A percentile compares a stretch with the other conserved stretches of the same genome.
Evolutionary conservation across 2,888 invertebrate species (phyloP).

Genomic region (Loripinus fragilis): DNA sequence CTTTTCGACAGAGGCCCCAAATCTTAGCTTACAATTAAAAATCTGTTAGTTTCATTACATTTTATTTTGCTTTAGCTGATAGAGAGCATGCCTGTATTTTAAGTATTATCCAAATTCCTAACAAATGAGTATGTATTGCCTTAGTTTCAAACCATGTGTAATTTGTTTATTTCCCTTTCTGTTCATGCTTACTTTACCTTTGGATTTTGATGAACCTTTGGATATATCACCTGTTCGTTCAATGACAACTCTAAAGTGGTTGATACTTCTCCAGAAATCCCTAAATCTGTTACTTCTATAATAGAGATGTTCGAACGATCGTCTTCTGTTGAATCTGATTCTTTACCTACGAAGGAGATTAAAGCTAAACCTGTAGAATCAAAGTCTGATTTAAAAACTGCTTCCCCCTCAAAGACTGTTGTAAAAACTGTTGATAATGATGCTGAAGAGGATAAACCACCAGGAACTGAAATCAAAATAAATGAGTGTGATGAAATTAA

Average conservation of each 20-base stretch:
- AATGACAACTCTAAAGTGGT: conserved; percentile 35
- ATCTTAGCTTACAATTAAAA: no score
- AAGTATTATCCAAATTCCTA: background rate
- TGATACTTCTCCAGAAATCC: conserved; percentile 59
- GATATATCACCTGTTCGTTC: background rate
- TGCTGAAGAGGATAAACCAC: background rate
- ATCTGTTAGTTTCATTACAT: no score
- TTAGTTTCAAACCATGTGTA: background rate
- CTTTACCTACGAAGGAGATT: conserved; percentile 27
- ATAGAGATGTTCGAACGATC: conserved; percentile 69
- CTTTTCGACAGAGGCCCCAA: no score
- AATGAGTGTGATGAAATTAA: background rate
- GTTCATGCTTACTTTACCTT: conserved; percentile 46
- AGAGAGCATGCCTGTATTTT: background rate
- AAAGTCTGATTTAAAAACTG: background rate
- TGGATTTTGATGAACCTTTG: conserved; percentile 24
- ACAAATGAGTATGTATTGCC: background rate
- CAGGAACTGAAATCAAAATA: background rate
- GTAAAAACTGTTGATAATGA: background rate
- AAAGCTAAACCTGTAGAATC: conserved; percentile 23
- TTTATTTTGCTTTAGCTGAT: background rate
- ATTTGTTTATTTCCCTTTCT: conserved; percentile 30
- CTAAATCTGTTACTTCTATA: conserved; percentile 65
- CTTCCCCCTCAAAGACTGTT: background rate
- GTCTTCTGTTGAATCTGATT: conserved; percentile 47